Evolutionary conservation across 2,888 invertebrate species (phyloP).

Genomic region (Sturmia bella): DNA sequence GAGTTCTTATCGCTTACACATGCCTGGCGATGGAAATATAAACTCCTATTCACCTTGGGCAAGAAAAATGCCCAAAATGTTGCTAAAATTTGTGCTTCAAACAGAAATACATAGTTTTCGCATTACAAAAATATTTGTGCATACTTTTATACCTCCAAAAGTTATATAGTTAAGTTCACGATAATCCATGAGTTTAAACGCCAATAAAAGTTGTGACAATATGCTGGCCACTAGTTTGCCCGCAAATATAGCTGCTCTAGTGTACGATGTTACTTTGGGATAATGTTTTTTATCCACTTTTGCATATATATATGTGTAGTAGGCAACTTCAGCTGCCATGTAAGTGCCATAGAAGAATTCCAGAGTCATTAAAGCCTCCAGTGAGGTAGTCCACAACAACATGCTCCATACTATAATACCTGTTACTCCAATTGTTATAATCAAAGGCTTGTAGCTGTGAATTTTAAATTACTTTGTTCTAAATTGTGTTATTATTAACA

Average conservation of each 20-base stretch:
- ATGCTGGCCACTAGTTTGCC: slow-evolving; percentile 87
- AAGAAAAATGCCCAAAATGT: slow-evolving; percentile 85
- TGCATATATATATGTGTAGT: slow-evolving; percentile 97
- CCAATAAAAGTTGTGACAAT: slow-evolving; percentile 86
- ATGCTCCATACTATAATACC: slow-evolving; percentile 90
- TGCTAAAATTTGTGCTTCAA: slow-evolving; percentile 84
- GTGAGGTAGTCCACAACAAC: slow-evolving; percentile 88
- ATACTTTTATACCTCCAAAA: slow-evolving; percentile 82
- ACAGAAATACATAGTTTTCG: slow-evolving; percentile 16
- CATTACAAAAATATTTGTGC: not conserved
- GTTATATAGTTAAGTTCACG: slow-evolving; percentile 87
- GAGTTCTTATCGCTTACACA: slow-evolving; percentile 51
- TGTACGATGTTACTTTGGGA: slow-evolving; percentile 88
- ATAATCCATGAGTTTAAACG: slow-evolving; percentile 84
- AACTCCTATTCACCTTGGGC: slow-evolving; percentile 85
- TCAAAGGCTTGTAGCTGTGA: slow-evolving; percentile 92
- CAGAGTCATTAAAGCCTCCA: slow-evolving; percentile 87
- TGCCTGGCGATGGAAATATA: slow-evolving; percentile 84
- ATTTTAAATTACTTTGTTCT: too few species aligned
- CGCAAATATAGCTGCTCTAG: slow-evolving; percentile 86
- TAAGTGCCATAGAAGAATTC: slow-evolving; percentile 91
- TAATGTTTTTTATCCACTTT: slow-evolving; percentile 88
- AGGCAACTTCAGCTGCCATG: slow-evolving; percentile 95
- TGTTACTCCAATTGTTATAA: slow-evolving; percentile 87
- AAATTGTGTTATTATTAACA: too few species aligned